Conservation (phyloP, 2,888 invertebrate species). For the Hypomecis atomaria region DNA sequence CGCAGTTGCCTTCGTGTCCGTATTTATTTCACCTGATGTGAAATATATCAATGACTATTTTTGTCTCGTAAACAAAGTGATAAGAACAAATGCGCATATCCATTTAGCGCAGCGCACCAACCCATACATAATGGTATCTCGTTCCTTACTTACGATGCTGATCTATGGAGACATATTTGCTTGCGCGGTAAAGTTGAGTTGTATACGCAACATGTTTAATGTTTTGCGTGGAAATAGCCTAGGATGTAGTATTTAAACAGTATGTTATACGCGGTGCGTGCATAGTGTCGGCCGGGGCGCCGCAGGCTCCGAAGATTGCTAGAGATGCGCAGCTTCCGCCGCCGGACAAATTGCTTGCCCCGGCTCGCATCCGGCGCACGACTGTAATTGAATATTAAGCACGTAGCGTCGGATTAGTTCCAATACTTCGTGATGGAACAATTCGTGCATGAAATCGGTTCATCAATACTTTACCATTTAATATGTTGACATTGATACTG, state of each 20-base stretch:
- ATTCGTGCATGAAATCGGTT: slow-evolving; percentile 48
- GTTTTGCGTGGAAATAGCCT: slow-evolving; percentile 12
- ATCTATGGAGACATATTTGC: slow-evolving; percentile 10
- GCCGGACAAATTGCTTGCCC: slow-evolving; percentile 65
- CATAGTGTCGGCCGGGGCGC: slow-evolving; percentile 37
- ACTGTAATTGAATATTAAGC: slow-evolving; percentile 65
- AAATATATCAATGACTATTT: slow-evolving; percentile 68
- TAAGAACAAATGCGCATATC: slow-evolving; percentile 43
- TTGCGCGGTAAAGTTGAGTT: not conserved
- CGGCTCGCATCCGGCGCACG: slow-evolving; percentile 59
- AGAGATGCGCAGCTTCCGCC: slow-evolving; percentile 72
- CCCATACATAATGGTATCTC: slow-evolving; percentile 9
- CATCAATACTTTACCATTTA: slow-evolving; percentile 31
- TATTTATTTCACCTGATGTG: slow-evolving; percentile 74
- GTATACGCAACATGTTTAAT: not conserved
- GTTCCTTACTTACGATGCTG: slow-evolving; percentile 12
- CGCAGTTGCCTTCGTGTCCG: slow-evolving; percentile 70
- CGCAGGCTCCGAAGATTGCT: slow-evolving; percentile 60
- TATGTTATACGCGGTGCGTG: slow-evolving; percentile 42
- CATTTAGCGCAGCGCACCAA: slow-evolving; percentile 14
- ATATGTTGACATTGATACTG: slow-evolving; percentile 8
- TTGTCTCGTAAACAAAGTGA: slow-evolving; percentile 57
- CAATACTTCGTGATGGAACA: slow-evolving; percentile 43
- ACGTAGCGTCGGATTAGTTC: slow-evolving; percentile 50
- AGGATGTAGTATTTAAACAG: slow-evolving; percentile 9